Conservation (phyloP, 2,888 invertebrate species). For the Eupsilia transversa region DNA sequence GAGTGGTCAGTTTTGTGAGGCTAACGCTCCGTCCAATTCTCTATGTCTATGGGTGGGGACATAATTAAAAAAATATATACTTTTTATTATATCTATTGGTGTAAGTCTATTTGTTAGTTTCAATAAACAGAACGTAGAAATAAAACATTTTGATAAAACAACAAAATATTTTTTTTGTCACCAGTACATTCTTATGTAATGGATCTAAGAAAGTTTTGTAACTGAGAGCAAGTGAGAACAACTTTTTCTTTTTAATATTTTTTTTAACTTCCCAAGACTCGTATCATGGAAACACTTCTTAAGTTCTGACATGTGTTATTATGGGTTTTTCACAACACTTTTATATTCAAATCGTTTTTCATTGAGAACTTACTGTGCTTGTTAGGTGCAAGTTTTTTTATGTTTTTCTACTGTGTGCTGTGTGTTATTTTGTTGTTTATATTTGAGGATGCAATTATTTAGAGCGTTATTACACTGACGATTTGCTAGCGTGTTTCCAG, state of each 20-base stretch:
- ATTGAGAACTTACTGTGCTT: conserved; percentile 3
- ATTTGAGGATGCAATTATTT: neutral
- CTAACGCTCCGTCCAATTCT: too few species aligned
- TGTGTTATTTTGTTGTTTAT: neutral
- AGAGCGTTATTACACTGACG: too few species aligned
- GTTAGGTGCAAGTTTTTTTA: conserved; percentile 2
- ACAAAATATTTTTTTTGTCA: neutral
- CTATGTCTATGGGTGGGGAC: too few species aligned
- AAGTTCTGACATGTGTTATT: conserved; percentile 40
- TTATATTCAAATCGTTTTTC: conserved; percentile 42
- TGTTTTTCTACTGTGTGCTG: neutral
- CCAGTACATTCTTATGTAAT: conserved; percentile 2
- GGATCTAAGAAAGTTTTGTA: conserved; percentile 24
- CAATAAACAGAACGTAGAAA: neutral
- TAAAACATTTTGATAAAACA: neutral
- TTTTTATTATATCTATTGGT: neutral
- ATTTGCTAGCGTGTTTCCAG: too few species aligned
- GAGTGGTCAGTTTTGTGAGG: too few species aligned
- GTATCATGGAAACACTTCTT: conserved; percentile 18
- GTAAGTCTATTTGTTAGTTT: neutral
- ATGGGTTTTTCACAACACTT: conserved; percentile 17
- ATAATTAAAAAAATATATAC: too few species aligned
- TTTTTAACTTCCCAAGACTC: conserved; percentile 17
- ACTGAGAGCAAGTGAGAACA: neutral
- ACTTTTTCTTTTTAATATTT: conserved; percentile 32